These are phyloP conservation scores for Geothlypis trichas DNA, from an alignment of 2,113 vertebrate genomes.

Conservation along the genomic window DNA sequence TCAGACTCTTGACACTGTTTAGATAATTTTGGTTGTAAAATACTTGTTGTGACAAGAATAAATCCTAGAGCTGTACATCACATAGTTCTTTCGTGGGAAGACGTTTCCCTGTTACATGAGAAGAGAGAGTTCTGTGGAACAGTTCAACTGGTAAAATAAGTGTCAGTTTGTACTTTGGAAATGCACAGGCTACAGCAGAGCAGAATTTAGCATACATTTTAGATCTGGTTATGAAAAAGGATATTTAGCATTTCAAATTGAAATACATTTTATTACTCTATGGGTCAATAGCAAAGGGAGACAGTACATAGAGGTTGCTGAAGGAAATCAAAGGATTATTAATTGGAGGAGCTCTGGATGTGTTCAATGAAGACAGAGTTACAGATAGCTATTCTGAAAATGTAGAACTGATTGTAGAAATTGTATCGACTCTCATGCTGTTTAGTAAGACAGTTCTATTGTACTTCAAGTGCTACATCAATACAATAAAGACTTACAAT, in stretches of 20 bases:
- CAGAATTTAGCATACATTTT: background rate
- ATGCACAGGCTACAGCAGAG: background rate
- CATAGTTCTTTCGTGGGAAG: background rate
- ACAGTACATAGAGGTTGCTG: background rate
- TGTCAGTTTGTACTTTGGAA: background rate
- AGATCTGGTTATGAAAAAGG: background rate
- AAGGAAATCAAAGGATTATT: background rate
- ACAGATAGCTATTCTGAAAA: background rate
- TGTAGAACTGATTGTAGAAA: background rate
- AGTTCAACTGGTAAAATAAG: background rate
- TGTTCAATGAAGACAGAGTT: background rate
- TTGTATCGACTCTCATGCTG: background rate
- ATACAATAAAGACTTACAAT: background rate
- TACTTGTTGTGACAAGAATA: background rate
- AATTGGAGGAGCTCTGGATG: background rate
- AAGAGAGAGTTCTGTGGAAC: background rate
- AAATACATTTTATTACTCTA: background rate
- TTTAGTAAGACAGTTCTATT: background rate
- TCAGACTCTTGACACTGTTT: background rate
- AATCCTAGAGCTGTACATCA: background rate
- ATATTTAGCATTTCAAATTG: background rate
- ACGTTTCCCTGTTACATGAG: background rate
- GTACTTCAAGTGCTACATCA: background rate
- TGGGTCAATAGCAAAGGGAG: background rate
- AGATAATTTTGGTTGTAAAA: background rate